Evolutionary conservation across 2,888 invertebrate species (phyloP).

Genomic region (Scaeva pyrastri): DNA sequence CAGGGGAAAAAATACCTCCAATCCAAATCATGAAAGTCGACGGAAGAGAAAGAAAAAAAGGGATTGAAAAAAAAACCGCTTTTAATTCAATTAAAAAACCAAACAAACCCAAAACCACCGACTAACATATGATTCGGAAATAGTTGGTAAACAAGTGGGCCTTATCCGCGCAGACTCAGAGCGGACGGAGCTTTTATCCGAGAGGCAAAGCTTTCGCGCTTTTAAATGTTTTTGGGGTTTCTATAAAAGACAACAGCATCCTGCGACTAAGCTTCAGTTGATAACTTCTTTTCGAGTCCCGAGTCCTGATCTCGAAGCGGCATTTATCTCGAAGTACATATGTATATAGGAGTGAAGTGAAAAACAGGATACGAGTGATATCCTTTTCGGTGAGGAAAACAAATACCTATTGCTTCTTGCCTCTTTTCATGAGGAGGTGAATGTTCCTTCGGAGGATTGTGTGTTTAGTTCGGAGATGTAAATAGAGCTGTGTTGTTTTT

Average conservation of each 20-base stretch:
- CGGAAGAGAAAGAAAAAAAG: background rate
- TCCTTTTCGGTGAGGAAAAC: background rate
- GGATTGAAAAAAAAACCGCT: constrained; percentile 1
- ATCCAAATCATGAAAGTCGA: background rate
- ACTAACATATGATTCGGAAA: constrained; percentile 59
- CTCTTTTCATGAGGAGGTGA: constrained; percentile 45
- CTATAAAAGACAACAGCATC: constrained; percentile 59
- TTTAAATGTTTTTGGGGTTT: background rate
- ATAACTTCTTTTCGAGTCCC: constrained; percentile 24
- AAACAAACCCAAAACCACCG: constrained; percentile 43
- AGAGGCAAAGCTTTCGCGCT: constrained; percentile 10
- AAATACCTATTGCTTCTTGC: background rate
- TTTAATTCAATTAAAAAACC: constrained; percentile 46
- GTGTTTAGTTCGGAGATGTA: constrained; percentile 21
- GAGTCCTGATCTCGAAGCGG: constrained; percentile 8
- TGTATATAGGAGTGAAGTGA: background rate
- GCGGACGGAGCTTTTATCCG: constrained; percentile 59
- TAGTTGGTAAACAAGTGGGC: constrained; percentile 64
- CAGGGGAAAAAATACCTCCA: background rate
- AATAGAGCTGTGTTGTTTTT: constrained; percentile 21
- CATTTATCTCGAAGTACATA: background rate
- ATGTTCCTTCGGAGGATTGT: constrained; percentile 48
- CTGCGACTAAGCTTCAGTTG: constrained; percentile 56
- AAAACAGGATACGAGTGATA: constrained; percentile 9
- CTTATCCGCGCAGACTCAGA: constrained; percentile 64